Evolutionary conservation across 1,140 invertebrate species (phyloP).

Genomic region (Neodiprion fabricii): DNA sequence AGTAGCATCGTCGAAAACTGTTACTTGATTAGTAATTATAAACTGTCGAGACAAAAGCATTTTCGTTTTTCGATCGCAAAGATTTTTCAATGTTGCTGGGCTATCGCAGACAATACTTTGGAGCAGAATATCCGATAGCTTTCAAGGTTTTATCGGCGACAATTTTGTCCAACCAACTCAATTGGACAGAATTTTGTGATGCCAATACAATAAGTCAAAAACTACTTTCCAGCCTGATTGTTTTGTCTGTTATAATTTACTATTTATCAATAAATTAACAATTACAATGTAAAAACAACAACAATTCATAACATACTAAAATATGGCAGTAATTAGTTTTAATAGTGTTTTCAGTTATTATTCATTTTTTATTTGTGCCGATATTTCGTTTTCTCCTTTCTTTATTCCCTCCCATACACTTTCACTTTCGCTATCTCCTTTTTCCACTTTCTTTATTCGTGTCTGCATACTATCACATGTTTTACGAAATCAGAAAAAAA

Average conservation of each 20-base stretch:
- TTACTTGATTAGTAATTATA: no score
- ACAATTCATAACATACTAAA: constrained; percentile 15
- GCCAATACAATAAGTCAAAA: neutral
- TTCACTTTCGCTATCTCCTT: neutral
- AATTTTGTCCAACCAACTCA: no score
- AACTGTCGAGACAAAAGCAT: no score
- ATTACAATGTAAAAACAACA: constrained; percentile 19
- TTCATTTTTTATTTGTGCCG: no score
- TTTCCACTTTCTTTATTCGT: neutral
- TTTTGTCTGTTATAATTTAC: neutral
- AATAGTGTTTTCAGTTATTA: neutral
- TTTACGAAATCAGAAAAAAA: no score
- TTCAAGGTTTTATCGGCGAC: no score
- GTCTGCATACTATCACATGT: neutral
- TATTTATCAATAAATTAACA: constrained; percentile 21
- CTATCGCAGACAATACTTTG: no score
- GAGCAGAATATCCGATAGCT: no score
- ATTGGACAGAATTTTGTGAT: neutral
- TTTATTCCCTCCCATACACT: neutral
- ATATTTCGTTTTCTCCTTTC: neutral
- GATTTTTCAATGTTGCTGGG: no score
- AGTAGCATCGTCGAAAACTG: no score
- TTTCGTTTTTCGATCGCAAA: no score
- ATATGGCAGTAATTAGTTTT: constrained; percentile 18
- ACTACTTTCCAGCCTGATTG: neutral